Base-by-base conservation (phyloP, 2,113 vertebrate genomes). In the Bubo scandiacus region DNA sequence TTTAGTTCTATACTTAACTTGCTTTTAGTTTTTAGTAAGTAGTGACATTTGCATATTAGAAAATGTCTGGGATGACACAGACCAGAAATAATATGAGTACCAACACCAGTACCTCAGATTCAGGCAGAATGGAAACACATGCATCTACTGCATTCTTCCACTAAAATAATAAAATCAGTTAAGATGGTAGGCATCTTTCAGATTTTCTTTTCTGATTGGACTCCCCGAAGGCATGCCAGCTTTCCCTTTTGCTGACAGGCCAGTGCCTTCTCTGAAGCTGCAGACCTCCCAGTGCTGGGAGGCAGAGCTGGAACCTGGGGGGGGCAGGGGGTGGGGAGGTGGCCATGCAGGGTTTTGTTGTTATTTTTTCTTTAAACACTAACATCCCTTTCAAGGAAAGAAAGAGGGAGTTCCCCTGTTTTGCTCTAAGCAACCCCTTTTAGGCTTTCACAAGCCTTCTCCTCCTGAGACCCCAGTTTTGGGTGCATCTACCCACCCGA, bases 1-100 rank as follows among this genome's bases (percentile, higher is more conserved):
- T 88, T 67, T 77, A 86, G 71, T 66, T 92, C 93, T 96, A 92
- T 57, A 87, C 84, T 86, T 95, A 93, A 91, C 74, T 93, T 17
- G 25, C 59, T 88, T 89, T 72, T 47, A 86, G 79, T 74, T 92
- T 90, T 65, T 75, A 58, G n/a, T 49, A 65, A 86, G 62, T 30
- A 59, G 83, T 62, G 59, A 70, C 13, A 70, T 57, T 90, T 88
- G 71, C 71, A 63, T 81, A 66, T 88, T 67, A 84, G 54, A 72
- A 81, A 71, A 66, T 34, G 38, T 83, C 88, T 86, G n/a, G 10
- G 51, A 62, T 70, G 77, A 87, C 61, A 91, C 12, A 57, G 66
- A 87, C 71, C 61, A 73, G 54, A 88, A 83, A 49, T 45, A 75
- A 73, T 9, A 42, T 5, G 30, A 40, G 27, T 32, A 79, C 16